Evolutionary conservation across 2,888 invertebrate species (phyloP).

Genomic region (Aelia acuminata): DNA sequence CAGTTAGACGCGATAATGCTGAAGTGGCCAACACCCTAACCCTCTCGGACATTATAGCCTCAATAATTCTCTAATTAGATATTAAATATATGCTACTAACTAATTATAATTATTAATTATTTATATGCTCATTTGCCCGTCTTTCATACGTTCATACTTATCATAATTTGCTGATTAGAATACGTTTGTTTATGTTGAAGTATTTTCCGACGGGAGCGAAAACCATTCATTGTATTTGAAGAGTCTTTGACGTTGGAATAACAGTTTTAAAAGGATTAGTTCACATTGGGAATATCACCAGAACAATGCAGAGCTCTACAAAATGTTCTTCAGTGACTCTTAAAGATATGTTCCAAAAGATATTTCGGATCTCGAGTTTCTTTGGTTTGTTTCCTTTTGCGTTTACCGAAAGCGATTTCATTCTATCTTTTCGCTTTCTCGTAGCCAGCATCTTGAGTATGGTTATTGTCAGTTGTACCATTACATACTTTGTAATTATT

Average conservation of each 20-base stretch:
- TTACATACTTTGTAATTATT: neutral
- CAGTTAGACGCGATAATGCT: no score
- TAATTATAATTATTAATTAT: no score
- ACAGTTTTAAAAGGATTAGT: neutral
- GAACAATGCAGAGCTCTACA: neutral
- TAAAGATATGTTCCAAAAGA: neutral
- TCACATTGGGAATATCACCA: neutral
- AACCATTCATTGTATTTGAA: neutral
- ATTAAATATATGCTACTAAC: no score
- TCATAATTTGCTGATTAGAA: neutral
- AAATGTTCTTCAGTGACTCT: neutral
- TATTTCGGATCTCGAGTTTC: neutral
- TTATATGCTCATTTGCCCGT: no score
- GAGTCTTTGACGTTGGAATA: neutral
- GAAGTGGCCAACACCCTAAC: no score
- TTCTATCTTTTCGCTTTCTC: neutral
- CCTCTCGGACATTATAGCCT: no score
- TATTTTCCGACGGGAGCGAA: neutral
- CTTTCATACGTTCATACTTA: no score
- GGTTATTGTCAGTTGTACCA: neutral
- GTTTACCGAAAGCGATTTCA: neutral
- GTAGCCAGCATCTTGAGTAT: neutral
- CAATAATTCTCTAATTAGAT: no score
- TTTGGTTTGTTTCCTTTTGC: neutral
- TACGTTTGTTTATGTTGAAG: neutral